Base-by-base conservation (phyloP, 2,888 invertebrate genomes). In the Lasioglossum villosulum region DNA sequence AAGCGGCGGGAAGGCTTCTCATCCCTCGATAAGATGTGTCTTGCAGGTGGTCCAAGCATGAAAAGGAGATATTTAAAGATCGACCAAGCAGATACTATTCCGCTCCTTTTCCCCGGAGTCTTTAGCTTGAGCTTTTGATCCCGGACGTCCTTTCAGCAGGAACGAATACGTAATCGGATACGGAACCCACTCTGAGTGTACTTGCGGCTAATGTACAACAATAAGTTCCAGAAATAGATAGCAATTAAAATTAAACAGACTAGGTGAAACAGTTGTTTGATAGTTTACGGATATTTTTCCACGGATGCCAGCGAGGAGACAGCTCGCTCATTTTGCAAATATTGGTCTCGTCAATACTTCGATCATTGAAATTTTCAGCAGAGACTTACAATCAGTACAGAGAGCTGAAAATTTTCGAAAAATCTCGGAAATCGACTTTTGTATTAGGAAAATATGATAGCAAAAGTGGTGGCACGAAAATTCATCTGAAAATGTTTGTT, bases 111-210 rank as follows among this genome's bases (percentile, higher is more conserved):
- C 81, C 76, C 76, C 76, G 23, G 52, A 73, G 83, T 75, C 78
- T 80, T 27, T 37, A 82, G 75, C 59, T 83, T 76, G 81, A 73
- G 71, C 80, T 81, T 80, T 83, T 81, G 83, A 86, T 84, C 85
- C 85, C 72, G 74, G 83, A 82, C 76, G 75, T 86, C 89, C 90
- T 90, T 87, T 87, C 86, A 89, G 74, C 84, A 52, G 52, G 80
- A 88, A 78, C 83, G 90, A 90, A 90, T 89, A 90, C 89, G 89
- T 90, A 90, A 90, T 87, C 84, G 85, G 90, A 89, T 86, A 89
- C 83, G 84, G 80, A 85, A 86, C 80, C 79, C 76, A 78, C 80
- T 77, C 72, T 34, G 56, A 30, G 23, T 63, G 37, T 59, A 45
- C 37, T 77, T 48, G 42, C 5, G 16, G 37, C 27, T 71, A 71